Base-by-base conservation (phyloP, 2,113 vertebrate species). In the Motacilla alba region DNA sequence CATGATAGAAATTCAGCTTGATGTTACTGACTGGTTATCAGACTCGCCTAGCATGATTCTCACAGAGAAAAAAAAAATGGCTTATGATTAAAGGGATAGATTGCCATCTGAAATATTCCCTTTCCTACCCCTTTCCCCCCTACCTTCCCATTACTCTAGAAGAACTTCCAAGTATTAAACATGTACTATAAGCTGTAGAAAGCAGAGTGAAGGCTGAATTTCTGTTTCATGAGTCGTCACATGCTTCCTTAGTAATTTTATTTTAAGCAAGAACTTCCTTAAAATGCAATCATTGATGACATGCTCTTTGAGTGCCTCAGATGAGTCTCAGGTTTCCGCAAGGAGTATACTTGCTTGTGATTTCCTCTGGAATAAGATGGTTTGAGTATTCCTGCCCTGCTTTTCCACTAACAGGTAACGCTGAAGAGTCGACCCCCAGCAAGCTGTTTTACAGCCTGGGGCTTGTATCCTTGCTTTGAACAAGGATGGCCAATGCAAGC, bases 21-120 rank as follows among this genome's bases (percentile, higher is more conserved):
- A 22, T 75, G 68, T 92, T 90, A 60, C 67, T 70, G 79, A 72
- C 30, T 52, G 31, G 68, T 90, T 90, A 86, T 93, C 79, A 86
- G 75, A 77, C 52, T 81, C 11, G 22, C 77, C 68, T 83, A 67
- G 62, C 35, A n/a, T 67, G 74, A 90, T 72, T 88, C 64, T 81
- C n/a, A 47, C 13, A 67, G 68, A 52, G 18, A 8, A 23, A 88
- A 62, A 77, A 93, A 79, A 56, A 56, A 58, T 8, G 7, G 28
- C 11, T 93, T 80, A 59, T 41, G 55, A 73, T 86, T 49, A 93
- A 91, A 80, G 13, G 83, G 85, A 81, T 44, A 74, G 52, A 50
- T 28, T 80, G 52, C 13, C 50, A 83, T 81, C 60, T 66, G 66
- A 95, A 87, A 69, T 24, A 80, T 30, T 15, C 7, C 28, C 20